These are phyloP conservation scores for Dinothrombium tinctorium DNA, from an alignment of 1,140 invertebrate species.

Conservation along the genomic window DNA sequence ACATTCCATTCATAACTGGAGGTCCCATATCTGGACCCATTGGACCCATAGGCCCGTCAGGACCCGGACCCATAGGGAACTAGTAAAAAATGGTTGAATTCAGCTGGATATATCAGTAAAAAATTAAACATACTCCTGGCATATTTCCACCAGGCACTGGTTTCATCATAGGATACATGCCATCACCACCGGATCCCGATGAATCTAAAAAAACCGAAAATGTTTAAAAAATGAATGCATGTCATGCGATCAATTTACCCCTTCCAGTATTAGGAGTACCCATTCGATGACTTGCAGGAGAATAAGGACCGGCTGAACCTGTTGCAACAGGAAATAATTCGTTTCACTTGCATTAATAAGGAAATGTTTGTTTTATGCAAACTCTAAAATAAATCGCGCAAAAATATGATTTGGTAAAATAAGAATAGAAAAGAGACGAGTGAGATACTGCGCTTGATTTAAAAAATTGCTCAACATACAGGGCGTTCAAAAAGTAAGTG, in stretches of 20 bases:
- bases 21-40: constrained; percentile 17
- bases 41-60: constrained; percentile 16
- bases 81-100: too few relatives aligned
- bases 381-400: too few relatives aligned
- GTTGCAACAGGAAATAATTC: too few relatives aligned
- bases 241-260: constrained; percentile 16
- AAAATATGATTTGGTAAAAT: too few relatives aligned
- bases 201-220: constrained; percentile 26
- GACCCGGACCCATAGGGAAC: constrained; percentile 15
- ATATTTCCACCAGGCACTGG: constrained; percentile 40
- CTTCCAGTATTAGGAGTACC: constrained; percentile 18
- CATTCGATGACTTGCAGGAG: constrained; percentile 25
- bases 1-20: constrained; percentile 17
- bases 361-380: too few relatives aligned
- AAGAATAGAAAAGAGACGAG: too few relatives aligned
- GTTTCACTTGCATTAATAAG: too few relatives aligned
- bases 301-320: constrained; percentile 28
- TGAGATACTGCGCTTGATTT: too few relatives aligned
- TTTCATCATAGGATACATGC: constrained; percentile 97
- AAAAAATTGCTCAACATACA: too few relatives aligned
- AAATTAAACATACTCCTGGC: constrained; percentile 11
- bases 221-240: constrained; percentile 1
- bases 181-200: constrained; percentile 54
- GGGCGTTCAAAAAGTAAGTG: too few relatives aligned
- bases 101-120: too few relatives aligned